Evolutionary conservation across 2,113 vertebrate genomes (phyloP).

Genomic region (Herpetotheres cachinnans): DNA sequence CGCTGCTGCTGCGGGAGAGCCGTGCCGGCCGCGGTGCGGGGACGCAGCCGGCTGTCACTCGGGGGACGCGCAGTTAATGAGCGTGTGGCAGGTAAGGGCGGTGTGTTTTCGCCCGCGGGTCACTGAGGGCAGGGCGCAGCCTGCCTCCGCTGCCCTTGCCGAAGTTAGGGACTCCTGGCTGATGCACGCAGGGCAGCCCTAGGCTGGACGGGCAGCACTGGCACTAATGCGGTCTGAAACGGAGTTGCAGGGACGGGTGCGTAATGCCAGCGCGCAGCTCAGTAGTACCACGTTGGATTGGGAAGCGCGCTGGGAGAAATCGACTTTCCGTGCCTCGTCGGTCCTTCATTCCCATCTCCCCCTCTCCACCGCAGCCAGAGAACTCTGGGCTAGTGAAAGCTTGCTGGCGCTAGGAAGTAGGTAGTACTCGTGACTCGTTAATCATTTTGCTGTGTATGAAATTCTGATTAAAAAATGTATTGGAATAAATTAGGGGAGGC

Average conservation of each 20-base stretch:
- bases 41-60: background rate
- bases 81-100: background rate
- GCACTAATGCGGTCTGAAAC: rapidly evolving
- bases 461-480: background rate
- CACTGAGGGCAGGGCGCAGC: background rate
- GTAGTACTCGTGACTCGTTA: background rate
- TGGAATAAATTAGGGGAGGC: background rate
- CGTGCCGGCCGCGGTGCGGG: background rate
- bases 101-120: background rate
- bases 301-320: background rate
- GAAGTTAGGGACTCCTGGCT: background rate
- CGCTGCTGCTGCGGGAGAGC: background rate
- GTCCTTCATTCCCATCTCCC: too few species aligned
- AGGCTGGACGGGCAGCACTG: rapidly evolving
- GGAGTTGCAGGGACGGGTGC: background rate
- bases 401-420: background rate
- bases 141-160: background rate
- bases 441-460: background rate
- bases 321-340: rapidly evolving
- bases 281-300: rapidly evolving
- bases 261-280: background rate
- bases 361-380: rapidly evolving
- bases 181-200: background rate
- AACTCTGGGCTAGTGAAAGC: background rate
- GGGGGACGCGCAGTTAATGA: rapidly evolving